These are phyloP conservation scores for Galago senegalensis DNA, from an alignment of 2,797 vertebrate species.

Conservation along the genomic window DNA sequence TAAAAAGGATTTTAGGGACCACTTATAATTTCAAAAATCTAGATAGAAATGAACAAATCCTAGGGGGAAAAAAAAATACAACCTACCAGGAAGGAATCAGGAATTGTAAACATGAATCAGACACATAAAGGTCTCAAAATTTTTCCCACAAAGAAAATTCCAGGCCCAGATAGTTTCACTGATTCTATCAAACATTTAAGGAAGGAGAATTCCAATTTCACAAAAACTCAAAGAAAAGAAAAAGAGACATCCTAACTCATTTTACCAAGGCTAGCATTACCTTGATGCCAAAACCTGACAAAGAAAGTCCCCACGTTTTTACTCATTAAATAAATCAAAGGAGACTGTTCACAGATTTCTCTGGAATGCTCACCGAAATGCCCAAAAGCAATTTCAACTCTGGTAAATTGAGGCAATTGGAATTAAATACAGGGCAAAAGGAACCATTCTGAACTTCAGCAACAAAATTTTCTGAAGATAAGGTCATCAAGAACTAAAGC, in stretches of 20 bases:
- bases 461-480: conserved; percentile 71
- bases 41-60: conserved; percentile 42
- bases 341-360: conserved; percentile 49
- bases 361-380: conserved; percentile 55
- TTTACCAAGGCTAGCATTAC: conserved; percentile 56
- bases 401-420: conserved; percentile 51
- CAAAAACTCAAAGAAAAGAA: conserved; percentile 34
- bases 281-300: conserved; percentile 37
- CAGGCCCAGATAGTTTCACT: conserved; percentile 40
- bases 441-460: conserved; percentile 64
- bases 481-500: conserved; percentile 69
- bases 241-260: not conserved
- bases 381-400: conserved; percentile 61
- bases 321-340: conserved; percentile 38
- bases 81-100: conserved; percentile 50
- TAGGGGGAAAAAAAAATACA: not conserved
- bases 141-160: conserved; percentile 31
- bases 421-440: conserved; percentile 71
- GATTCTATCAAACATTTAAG: conserved; percentile 46
- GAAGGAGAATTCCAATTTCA: conserved; percentile 49
- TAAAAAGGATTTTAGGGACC: too few relatives aligned
- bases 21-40: conserved; percentile 61
- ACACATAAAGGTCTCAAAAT: conserved; percentile 47
- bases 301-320: conserved; percentile 40
- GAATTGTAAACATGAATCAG: conserved; percentile 38